phyloP scores from a whole-genome alignment of 2,888 invertebrate genomes.

The Agrochola circellaris region DNA sequence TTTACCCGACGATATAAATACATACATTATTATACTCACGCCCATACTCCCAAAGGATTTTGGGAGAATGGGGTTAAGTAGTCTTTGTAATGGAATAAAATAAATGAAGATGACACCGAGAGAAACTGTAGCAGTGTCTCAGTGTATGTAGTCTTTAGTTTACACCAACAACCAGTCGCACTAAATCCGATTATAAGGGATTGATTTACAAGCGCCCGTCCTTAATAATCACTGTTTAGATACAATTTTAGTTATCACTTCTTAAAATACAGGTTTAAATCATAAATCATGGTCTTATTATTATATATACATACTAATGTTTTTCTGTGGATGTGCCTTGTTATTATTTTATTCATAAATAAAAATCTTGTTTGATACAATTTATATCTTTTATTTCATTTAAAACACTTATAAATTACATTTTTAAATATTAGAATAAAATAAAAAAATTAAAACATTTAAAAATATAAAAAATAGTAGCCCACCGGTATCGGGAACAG shows the following conservation, averaged over 20 bases:
- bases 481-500: no score
- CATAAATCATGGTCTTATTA: conserved; percentile 57
- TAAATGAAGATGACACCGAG: neutral
- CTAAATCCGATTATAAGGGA: conserved; percentile 63
- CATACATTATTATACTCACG: no score
- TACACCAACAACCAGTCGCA: conserved; percentile 7
- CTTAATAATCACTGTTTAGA: conserved; percentile 54
- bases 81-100: neutral
- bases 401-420: no score
- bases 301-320: conserved; percentile 45
- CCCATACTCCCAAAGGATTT: no score
- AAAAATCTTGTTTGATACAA: no score
- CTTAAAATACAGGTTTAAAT: conserved; percentile 33
- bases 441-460: no score
- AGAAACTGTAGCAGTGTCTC: neutral
- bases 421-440: no score
- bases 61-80: neutral
- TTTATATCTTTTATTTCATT: no score
- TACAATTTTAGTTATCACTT: conserved; percentile 55
- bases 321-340: conserved; percentile 10
- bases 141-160: conserved; percentile 42
- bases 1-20: no score
- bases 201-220: conserved; percentile 62
- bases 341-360: conserved; percentile 2
- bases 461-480: no score